A percentile compares a stretch with the other conserved stretches of the same genome.
Conservation (phyloP, 2,888 invertebrate genomes). For the Siphonodentalium dalli region DNA sequence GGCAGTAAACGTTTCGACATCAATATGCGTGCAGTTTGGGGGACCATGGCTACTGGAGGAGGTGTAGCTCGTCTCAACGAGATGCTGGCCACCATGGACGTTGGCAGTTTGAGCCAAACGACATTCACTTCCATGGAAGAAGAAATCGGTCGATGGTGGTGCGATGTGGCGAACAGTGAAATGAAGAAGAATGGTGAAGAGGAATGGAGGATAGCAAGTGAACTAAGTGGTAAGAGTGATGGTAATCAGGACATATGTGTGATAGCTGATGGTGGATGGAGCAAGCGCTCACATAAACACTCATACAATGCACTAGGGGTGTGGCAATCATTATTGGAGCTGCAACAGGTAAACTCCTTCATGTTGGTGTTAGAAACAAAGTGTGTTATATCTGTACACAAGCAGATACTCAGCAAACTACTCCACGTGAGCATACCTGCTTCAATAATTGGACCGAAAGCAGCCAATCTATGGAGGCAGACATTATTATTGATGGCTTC, state of each 20-base stretch:
- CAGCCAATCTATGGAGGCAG: slow-evolving; percentile 2
- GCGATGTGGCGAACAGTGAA: neutral
- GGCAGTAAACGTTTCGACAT: no score
- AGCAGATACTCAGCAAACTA: neutral
- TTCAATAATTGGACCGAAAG: slow-evolving; percentile 3
- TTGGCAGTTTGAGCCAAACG: neutral
- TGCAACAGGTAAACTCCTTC: neutral
- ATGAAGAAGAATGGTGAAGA: neutral
- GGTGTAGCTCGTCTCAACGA: neutral
- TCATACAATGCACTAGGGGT: slow-evolving; percentile 1
- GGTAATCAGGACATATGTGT: neutral
- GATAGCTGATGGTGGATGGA: slow-evolving; percentile 6
- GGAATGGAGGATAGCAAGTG: neutral
- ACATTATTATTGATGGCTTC: neutral
- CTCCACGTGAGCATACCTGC: neutral
- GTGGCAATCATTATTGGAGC: neutral
- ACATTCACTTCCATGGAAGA: neutral
- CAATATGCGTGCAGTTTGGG: neutral
- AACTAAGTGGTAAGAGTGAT: neutral
- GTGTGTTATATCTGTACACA: neutral
- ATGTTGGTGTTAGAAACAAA: slow-evolving; percentile 1
- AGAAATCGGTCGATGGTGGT: neutral
- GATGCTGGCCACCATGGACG: neutral
- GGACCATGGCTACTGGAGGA: neutral
- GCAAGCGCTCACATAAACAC: slow-evolving; percentile 4